A percentile compares a stretch with the other conserved stretches of the same genome.
These are phyloP conservation scores for Paradoxurus hermaphroditus DNA, from an alignment of 2,113 vertebrate genomes.

Conservation along the genomic window DNA sequence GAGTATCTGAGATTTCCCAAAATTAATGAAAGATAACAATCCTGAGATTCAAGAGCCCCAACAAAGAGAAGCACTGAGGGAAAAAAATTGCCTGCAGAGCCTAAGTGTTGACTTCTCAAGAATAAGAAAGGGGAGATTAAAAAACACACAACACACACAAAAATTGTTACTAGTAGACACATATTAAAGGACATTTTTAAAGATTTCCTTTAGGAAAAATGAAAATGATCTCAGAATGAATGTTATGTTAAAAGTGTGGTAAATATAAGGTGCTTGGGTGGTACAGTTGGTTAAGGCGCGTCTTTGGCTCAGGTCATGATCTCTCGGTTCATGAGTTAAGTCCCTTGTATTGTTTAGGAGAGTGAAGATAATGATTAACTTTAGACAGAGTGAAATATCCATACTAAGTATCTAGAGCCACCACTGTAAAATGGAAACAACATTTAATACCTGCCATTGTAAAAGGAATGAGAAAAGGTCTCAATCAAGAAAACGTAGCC, in stretches of 20 bases:
- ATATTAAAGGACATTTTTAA: neutral
- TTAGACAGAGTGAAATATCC: neutral
- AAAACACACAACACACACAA: neutral
- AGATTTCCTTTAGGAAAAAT: slow-evolving; percentile 14
- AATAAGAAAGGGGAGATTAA: neutral
- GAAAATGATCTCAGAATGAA: slow-evolving; percentile 12
- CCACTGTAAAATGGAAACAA: neutral
- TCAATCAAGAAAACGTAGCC: neutral
- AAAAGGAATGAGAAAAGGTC: neutral
- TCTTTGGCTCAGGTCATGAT: too few species aligned
- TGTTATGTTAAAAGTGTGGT: neutral
- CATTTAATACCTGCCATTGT: neutral
- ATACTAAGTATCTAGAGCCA: neutral
- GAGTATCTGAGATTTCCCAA: neutral
- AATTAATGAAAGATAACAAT: neutral
- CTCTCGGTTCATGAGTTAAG: neutral
- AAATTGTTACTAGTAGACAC: neutral
- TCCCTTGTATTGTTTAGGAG: neutral
- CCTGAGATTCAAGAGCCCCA: neutral
- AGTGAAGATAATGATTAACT: neutral
- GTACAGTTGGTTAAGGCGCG: too few species aligned
- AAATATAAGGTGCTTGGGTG: neutral
- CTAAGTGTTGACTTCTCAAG: neutral
- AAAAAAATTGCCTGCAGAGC: neutral
- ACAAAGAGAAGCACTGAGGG: neutral